Base-by-base conservation (phyloP, 2,113 vertebrate genomes). In the Bostrychus sinensis region DNA sequence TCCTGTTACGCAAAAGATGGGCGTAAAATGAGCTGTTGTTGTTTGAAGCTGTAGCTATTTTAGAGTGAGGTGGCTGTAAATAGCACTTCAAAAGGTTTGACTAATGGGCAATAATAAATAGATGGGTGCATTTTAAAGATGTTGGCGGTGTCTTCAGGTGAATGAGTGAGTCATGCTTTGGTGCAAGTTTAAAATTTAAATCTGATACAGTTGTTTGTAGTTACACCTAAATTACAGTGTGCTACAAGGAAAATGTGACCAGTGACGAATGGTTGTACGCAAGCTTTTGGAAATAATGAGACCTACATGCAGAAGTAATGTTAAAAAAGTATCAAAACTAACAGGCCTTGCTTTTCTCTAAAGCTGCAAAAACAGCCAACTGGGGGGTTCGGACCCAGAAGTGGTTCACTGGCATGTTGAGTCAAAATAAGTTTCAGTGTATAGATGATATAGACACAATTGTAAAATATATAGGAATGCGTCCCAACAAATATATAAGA, bases 1-100 rank as follows among this genome's bases (percentile, higher is more conserved):
- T 2, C 2, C 1, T n/a, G 19, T 62, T 69, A 62, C 36, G 38
- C 4, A 82, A 46, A 36, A n/a, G 13, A 4, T 8, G 9, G 76
- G 22, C 39, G 56, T 64, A 46, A 73, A 68, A 48, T 3, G 13
- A 9, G 19, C 4, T 10, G 0, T 26, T 60, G 38, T 20, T 54
- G 5, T 56, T 25, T 34, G 32, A 34, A 11, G 11, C 10, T 45
- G 19, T 6, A 13, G 45, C 12, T 25, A 4, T 13, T 23, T 48
- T 25, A 14, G 22, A 25, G 1, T 23, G 45, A 13, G 12, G 45
- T 5, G 20, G 45, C 20, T 23, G 45, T 48, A 48, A 48, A 48
- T 48, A 48, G 45, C 45, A 25, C 43, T n/a, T n/a, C n/a, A n/a
- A n/a, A n/a, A n/a, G n/a, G n/a, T n/a, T n/a, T 32, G 30, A 32